These are phyloP conservation scores for Alosa alosa DNA, from an alignment of 2,113 vertebrate species.

Conservation along the genomic window DNA sequence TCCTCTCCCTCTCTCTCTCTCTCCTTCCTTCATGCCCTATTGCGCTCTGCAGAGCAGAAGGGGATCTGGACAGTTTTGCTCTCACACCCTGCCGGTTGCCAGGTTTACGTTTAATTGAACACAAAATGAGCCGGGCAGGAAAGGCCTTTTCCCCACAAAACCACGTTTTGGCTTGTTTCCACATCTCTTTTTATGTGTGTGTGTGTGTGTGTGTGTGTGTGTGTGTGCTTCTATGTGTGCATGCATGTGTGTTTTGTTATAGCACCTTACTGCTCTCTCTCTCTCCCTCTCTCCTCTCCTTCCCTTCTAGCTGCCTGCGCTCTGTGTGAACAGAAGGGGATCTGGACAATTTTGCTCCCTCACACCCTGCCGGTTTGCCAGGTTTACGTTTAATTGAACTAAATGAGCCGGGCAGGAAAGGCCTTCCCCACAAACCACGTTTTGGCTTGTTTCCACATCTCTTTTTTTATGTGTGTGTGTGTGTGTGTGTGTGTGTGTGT, in stretches of 20 bases:
- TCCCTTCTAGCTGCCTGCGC: too few relatives aligned
- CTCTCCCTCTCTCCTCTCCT: too few relatives aligned
- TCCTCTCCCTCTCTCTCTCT: background rate
- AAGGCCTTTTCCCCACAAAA: background rate
- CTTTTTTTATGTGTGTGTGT: background rate
- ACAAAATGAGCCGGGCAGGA: background rate
- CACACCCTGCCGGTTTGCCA: background rate
- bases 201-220: background rate
- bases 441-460: background rate
- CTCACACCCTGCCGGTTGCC: background rate
- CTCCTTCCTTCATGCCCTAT: background rate
- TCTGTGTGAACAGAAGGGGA: too few relatives aligned
- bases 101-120: background rate
- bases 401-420: background rate
- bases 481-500: background rate
- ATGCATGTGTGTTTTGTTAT: too few relatives aligned
- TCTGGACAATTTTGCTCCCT: background rate
- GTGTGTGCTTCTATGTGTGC: too few relatives aligned
- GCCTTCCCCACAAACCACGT: background rate
- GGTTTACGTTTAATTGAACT: background rate
- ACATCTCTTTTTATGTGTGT: background rate
- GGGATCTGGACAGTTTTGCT: constrained; percentile 2
- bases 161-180: background rate
- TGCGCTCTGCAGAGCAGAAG: background rate
- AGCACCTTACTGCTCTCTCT: too few relatives aligned